Percentiles rank a stretch among this genome's conserved stretches.
phyloP scores from a whole-genome alignment of 2,113 vertebrate genomes.

The Hippolais icterina region DNA sequence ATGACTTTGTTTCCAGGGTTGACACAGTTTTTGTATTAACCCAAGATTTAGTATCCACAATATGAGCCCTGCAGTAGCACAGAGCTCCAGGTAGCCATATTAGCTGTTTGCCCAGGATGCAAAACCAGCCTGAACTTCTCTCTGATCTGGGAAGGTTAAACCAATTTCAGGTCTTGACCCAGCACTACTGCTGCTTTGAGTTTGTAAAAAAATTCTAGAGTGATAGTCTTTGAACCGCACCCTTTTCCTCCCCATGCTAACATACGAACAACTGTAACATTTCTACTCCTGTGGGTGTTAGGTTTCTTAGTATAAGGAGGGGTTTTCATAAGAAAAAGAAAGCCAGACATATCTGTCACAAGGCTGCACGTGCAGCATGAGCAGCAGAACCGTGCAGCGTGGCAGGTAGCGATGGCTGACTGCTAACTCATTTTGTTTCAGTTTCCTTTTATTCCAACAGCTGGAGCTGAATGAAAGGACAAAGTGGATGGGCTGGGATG shows the following conservation, averaged over 20 bases:
- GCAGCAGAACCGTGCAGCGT: fast-evolving
- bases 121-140: not conserved
- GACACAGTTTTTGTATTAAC: not conserved
- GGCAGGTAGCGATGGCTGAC: fast-evolving
- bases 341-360: not conserved
- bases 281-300: not conserved
- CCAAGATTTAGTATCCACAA: not conserved
- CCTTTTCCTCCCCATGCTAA: not conserved
- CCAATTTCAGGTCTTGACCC: not conserved
- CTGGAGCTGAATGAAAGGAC: not conserved
- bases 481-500: fast-evolving
- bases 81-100: not conserved
- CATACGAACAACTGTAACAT: not conserved
- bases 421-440: not conserved
- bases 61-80: not conserved
- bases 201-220: not conserved
- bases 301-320: not conserved
- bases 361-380: fast-evolving
- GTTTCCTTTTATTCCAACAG: not conserved
- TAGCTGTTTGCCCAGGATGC: not conserved
- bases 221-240: not conserved
- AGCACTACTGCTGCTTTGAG: not conserved
- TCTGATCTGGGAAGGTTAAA: not conserved
- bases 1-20: not conserved
- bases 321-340: not conserved